Conservation (phyloP, 2,113 vertebrate species). For the Hippolais icterina region DNA sequence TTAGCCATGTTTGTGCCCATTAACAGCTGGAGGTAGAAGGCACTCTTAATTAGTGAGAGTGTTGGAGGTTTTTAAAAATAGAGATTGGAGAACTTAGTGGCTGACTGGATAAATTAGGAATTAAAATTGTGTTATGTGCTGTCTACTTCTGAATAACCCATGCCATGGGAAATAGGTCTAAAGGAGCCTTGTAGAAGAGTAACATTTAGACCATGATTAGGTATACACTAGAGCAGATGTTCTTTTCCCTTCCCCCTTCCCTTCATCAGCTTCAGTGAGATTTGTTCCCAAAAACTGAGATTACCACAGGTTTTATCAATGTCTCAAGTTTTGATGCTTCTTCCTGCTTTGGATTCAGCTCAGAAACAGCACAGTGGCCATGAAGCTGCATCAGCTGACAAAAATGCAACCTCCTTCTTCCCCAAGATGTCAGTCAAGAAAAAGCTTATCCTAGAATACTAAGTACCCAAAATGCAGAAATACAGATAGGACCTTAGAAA, state of each 20-base stretch:
- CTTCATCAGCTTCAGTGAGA: background rate
- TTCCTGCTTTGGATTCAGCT: background rate
- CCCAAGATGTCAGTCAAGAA: background rate
- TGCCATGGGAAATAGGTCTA: background rate
- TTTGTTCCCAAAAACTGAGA: background rate
- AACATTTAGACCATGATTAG: background rate
- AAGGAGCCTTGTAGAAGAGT: background rate
- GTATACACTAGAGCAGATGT: background rate
- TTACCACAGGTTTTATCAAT: background rate
- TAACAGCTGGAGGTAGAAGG: constrained; percentile 15
- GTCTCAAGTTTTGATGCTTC: background rate
- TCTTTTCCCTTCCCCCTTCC: background rate
- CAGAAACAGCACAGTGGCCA: background rate
- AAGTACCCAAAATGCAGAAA: background rate
- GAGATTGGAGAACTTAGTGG: background rate
- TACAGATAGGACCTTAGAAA: background rate
- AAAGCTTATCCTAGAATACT: background rate
- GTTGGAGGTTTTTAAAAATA: background rate
- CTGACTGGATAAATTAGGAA: constrained; percentile 5
- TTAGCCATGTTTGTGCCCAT: background rate
- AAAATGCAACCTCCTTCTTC: background rate
- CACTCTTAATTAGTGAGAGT: background rate
- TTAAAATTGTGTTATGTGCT: background rate
- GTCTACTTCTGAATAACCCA: background rate
- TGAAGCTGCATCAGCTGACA: background rate